Evolutionary conservation across 2,888 invertebrate species (phyloP), one percentile per base, ranked within the genome.

Genomic region (Brachyptera risi): DNA sequence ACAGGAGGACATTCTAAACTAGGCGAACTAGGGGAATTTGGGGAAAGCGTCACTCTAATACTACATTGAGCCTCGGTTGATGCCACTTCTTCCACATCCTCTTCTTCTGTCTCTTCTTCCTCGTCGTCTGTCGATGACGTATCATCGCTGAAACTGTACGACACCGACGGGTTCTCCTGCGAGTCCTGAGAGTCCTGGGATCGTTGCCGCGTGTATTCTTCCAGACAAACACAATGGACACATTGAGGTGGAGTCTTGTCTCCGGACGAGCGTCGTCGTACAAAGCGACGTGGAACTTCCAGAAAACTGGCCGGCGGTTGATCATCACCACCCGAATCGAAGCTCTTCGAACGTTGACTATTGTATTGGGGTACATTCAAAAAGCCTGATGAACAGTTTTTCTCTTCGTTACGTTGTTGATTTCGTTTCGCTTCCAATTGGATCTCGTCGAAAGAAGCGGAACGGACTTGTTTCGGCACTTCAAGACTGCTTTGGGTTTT

Each of bases 401-500:
- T 60, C 58, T 38, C 63, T 65, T 61, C 70, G 65, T 75, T 40
- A 63, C 78, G 77, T 63, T 81, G 79, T 54, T 64, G 64, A 38
- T 61, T 60, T 61, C 88, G 83, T 70, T 87, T 86, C 59, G 87
- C 84, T 72, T 87, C 89, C 74, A 90, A 73, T 74, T 91, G 89
- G 74, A 91, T 92, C 79, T 92, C 92, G 79, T 92, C 92, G 79
- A 92, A 92, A 66, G 92, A 91, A 65, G 91, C 91, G 65, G 92
- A 92, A 69, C 92, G 88, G 70, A 92, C 87, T 82, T 91, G 91
- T 74, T 90, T 90, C 68, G 93, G 92, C 70, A 92, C 91, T 75
- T 93, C 92, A 70, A 93, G 84, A 76, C 91, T 92, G 78, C 90
- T 91, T 75, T 92, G 92, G 68, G 88, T 89, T 82, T 92, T 92